These are phyloP conservation scores for Drosophila arawakana DNA, from an alignment of 1,140 invertebrate genomes.

Conservation along the genomic window DNA sequence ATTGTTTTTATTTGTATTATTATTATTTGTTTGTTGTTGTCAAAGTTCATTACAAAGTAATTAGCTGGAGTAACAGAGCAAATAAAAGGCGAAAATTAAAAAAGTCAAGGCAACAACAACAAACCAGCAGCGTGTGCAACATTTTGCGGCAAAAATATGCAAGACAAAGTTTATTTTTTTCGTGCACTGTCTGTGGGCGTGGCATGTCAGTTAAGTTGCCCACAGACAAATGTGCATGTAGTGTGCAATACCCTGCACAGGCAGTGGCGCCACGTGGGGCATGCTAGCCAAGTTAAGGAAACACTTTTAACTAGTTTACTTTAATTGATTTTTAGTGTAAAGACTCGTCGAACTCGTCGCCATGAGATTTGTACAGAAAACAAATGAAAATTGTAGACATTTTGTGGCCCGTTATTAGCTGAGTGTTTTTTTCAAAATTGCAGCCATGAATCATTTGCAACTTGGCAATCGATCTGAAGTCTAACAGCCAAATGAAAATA, in stretches of 20 bases:
- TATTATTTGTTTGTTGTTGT: constrained; percentile 48
- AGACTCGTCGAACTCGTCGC: too few species aligned
- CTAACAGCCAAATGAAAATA: too few species aligned
- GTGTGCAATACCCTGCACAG: background rate
- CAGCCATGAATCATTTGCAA: background rate
- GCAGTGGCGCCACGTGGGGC: background rate
- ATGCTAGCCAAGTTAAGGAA: background rate
- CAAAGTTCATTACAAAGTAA: constrained; percentile 83
- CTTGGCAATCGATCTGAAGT: background rate
- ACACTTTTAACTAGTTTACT: too few species aligned
- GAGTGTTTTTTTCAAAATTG: too few species aligned
- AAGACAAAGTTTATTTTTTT: constrained; percentile 56
- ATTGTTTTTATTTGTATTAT: constrained; percentile 52
- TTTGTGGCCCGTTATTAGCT: too few species aligned
- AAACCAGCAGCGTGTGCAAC: constrained; percentile 54
- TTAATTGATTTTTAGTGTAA: too few species aligned
- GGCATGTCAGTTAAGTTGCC: constrained; percentile 21
- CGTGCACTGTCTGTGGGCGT: constrained; percentile 4
- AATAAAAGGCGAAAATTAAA: constrained; percentile 44
- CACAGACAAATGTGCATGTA: background rate
- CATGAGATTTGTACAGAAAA: too few species aligned
- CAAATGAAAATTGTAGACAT: too few species aligned
- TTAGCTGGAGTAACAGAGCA: constrained; percentile 50
- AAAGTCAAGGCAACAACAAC: constrained; percentile 29
- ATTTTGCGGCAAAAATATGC: constrained; percentile 60